A percentile compares a stretch with the other conserved stretches of the same genome.
Conservation (phyloP, 2,888 invertebrate species). For the Tetrapedia diversipes region DNA sequence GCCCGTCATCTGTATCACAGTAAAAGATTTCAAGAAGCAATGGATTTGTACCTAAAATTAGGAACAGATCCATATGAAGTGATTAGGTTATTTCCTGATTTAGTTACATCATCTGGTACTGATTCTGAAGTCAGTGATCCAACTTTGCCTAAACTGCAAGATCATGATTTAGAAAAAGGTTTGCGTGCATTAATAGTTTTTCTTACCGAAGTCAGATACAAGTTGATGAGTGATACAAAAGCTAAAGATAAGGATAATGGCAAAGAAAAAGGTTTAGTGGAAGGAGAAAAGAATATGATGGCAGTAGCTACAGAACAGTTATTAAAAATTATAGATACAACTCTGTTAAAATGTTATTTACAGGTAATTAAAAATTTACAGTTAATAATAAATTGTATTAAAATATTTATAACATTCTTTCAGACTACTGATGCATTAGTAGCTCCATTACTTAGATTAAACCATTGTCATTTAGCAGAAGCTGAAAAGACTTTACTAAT, state of each 20-base stretch:
- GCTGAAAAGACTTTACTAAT: slow-evolving; percentile 94
- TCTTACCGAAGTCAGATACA: slow-evolving; percentile 89
- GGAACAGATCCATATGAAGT: slow-evolving; percentile 98
- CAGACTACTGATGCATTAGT: slow-evolving; percentile 98
- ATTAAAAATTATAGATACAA: slow-evolving; percentile 98
- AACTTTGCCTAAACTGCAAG: slow-evolving; percentile 87
- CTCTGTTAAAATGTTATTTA: slow-evolving; percentile 97
- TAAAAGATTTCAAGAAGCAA: slow-evolving; percentile 94
- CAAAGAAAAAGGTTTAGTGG: slow-evolving; percentile 70
- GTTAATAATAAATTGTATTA: slow-evolving; percentile 1
- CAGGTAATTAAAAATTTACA: slow-evolving; percentile 85
- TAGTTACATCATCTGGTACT: slow-evolving; percentile 87
- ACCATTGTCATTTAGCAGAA: slow-evolving; percentile 97
- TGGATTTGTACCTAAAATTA: slow-evolving; percentile 94
- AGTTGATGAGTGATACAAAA: slow-evolving; percentile 83
- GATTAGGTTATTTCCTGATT: slow-evolving; percentile 95
- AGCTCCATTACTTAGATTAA: slow-evolving; percentile 93
- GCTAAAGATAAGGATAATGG: slow-evolving; percentile 77
- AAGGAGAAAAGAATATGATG: slow-evolving; percentile 79
- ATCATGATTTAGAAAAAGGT: slow-evolving; percentile 94
- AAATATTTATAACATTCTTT: slow-evolving; percentile 51
- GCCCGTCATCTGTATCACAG: slow-evolving; percentile 96
- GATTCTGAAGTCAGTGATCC: slow-evolving; percentile 80
- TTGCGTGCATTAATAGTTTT: slow-evolving; percentile 95
- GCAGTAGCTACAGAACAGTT: slow-evolving; percentile 86